Evolutionary conservation across 2,888 invertebrate genomes (phyloP).

Genomic region (Brachyptera risi): DNA sequence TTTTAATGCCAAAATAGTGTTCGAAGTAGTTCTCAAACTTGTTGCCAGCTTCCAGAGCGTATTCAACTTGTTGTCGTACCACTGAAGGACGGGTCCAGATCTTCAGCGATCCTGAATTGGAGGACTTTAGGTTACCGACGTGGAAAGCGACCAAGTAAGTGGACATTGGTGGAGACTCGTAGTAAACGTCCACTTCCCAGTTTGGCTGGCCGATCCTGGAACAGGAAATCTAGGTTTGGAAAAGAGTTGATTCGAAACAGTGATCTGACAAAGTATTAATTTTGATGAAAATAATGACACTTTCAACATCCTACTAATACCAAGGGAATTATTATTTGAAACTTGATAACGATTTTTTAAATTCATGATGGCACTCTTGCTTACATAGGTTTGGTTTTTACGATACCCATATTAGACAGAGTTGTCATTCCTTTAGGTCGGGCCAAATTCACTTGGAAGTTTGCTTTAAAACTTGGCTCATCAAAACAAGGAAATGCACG

Average conservation of each 20-base stretch:
- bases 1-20: conserved; percentile 44
- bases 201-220: background rate
- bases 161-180: conserved; percentile 64
- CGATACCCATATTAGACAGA: conserved; percentile 35
- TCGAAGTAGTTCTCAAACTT: conserved; percentile 45
- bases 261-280: too few species aligned
- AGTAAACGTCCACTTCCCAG: conserved; percentile 26
- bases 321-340: background rate
- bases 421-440: conserved; percentile 28
- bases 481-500: conserved; percentile 33
- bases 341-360: too few species aligned
- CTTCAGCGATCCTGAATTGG: conserved; percentile 17
- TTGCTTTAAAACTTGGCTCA: conserved; percentile 31
- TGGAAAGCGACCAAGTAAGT: conserved; percentile 44
- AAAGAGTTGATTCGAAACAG: too few species aligned
- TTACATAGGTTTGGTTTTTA: conserved; percentile 17
- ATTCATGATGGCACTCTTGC: background rate
- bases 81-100: conserved; percentile 45
- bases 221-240: background rate
- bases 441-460: conserved; percentile 28
- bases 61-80: conserved; percentile 43
- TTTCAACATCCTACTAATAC: background rate
- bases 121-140: conserved; percentile 19
- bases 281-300: background rate
- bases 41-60: conserved; percentile 48